phyloP scores from a whole-genome alignment of 2,113 vertebrate species.

The Vanacampus margaritifer region DNA sequence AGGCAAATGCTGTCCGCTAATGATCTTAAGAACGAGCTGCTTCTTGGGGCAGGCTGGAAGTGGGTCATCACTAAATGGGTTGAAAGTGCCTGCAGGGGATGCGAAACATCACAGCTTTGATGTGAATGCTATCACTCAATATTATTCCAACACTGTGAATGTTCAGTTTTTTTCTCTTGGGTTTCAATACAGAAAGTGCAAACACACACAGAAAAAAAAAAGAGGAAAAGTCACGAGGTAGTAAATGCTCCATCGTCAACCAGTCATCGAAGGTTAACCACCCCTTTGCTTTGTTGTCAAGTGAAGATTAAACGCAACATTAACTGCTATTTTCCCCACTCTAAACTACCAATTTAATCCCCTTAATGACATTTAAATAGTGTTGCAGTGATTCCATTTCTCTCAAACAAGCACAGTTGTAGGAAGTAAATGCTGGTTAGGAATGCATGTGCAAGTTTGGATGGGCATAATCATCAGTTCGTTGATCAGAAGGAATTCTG shows the following conservation, averaged over 20 bases:
- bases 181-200: background rate
- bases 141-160: background rate
- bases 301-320: background rate
- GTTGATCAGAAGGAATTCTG: too few species aligned
- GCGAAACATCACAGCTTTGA: conserved; percentile 31
- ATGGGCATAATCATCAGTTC: too few species aligned
- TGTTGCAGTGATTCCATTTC: background rate
- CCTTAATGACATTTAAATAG: conserved; percentile 1
- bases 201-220: background rate
- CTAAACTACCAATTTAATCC: background rate
- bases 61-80: conserved; percentile 88
- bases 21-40: conserved; percentile 93
- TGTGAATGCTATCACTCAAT: conserved; percentile 30
- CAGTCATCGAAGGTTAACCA: background rate
- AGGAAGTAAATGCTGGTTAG: background rate
- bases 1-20: conserved; percentile 95
- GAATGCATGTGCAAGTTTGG: too few species aligned
- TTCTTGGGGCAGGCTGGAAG: conserved; percentile 95
- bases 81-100: conserved; percentile 82
- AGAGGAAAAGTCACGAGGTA: background rate
- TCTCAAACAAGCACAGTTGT: background rate
- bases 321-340: background rate
- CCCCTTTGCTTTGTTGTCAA: background rate
- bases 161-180: background rate
- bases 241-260: background rate